Base-by-base conservation (phyloP, 2,797 vertebrate species). In the Epinephelus coioides region DNA sequence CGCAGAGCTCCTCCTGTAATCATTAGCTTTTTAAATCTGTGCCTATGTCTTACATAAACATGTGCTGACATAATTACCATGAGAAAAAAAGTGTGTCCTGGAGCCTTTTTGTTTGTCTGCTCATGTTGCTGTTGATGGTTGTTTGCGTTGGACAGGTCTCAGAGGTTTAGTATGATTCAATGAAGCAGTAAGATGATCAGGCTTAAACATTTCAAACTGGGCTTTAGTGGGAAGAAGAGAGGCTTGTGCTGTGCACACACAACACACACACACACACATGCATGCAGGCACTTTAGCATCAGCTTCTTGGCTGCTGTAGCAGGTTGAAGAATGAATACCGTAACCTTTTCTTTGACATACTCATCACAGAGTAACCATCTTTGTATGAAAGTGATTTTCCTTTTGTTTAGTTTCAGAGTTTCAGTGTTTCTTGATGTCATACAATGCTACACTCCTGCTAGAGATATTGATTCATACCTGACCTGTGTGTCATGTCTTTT, bases 331-430 rank as follows among this genome's bases (percentile, higher is more conserved):
- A 54, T 55, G 69, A 85, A 65, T 44, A 61, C 55, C 2, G 15
- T 63, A 72, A 88, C 84, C 84, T 90, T 81, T 83, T 59, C 68
- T 61, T 66, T 78, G 59, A 80, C 61, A 46, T 44, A 18, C 38
- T 64, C 63, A 21, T 27, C 73, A 50, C 57, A 70, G 55, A 83
- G 72, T 73, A 75, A 73, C 19, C 4, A 0, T 4, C 54, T 69
- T 50, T 72, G 38, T 73, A 15, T 18, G 2, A 60, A 78, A 73
- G 57, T 23, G 2, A 49, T 69, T 73, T 76, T 76, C 14, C 11
- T 51, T 86, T 49, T 25, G 40, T 85, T 68, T 69, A 8, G 19
- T 60, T 56, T 6, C 49, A 6, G 40, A 8, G 19, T 60, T 56
- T 6, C 49, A 6, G 40, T 40, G 65, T 56, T 66, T 30, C 59